phyloP scores from a whole-genome alignment of 2,797 vertebrate genomes.

The Sebastes minor region DNA sequence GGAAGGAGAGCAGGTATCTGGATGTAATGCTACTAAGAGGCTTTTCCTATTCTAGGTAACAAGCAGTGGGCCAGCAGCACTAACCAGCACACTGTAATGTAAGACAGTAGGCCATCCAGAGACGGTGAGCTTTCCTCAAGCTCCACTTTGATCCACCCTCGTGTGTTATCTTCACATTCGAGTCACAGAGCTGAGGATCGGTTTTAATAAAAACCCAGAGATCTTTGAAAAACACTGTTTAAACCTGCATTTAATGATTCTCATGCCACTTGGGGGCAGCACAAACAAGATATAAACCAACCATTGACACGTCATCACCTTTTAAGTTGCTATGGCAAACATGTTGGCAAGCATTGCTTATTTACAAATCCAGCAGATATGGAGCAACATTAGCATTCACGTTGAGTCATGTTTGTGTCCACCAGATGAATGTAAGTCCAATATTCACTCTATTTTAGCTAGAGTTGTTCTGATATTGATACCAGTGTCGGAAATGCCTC shows the following conservation, averaged over 20 bases:
- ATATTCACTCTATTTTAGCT: neutral
- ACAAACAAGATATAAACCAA: neutral
- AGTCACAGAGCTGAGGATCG: neutral
- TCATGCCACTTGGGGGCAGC: no score
- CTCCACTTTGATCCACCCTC: neutral
- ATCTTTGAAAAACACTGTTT: neutral
- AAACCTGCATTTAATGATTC: neutral
- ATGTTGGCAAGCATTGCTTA: neutral
- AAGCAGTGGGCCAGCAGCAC: constrained; percentile 32
- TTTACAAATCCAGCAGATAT: neutral
- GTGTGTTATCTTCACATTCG: neutral
- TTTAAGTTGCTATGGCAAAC: neutral
- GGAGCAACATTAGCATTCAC: neutral
- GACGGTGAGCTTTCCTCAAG: neutral
- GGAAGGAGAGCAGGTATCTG: constrained; percentile 48
- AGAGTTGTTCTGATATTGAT: neutral
- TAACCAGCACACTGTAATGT: constrained; percentile 3
- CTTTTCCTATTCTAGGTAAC: constrained; percentile 73
- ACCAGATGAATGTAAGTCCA: neutral
- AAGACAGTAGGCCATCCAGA: constrained; percentile 29
- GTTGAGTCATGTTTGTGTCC: neutral
- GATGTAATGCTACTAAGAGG: constrained; percentile 71
- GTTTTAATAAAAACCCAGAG: neutral
- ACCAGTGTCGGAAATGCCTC: neutral
- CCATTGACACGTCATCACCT: neutral